A percentile compares a stretch with the other conserved stretches of the same genome.
phyloP scores from a whole-genome alignment of 2,113 vertebrate genomes.

The Toxostoma redivivum region DNA sequence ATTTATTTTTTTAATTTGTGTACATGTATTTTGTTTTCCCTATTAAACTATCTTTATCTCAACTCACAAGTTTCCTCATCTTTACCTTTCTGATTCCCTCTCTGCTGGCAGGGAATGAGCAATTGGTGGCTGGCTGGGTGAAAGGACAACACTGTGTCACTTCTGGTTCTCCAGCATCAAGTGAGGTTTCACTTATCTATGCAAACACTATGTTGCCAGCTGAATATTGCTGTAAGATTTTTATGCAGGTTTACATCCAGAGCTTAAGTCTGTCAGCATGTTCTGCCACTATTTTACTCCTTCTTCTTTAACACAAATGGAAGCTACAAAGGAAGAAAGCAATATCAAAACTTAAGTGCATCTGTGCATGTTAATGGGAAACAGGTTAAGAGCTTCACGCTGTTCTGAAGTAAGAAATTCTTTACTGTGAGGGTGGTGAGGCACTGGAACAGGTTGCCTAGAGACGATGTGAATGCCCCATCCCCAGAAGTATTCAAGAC shows the following conservation, averaged over 20 bases:
- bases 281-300: background rate
- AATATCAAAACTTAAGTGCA: background rate
- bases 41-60: background rate
- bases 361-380: background rate
- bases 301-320: background rate
- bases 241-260: background rate
- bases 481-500: background rate
- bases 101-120: accelerated
- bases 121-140: background rate
- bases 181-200: background rate
- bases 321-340: background rate
- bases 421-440: background rate
- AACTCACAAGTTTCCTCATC: background rate
- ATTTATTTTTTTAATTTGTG: background rate
- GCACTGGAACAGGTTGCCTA: background rate
- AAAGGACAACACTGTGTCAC: background rate
- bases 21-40: background rate
- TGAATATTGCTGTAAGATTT: background rate
- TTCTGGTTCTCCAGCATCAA: background rate
- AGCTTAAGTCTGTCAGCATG: background rate
- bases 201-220: background rate
- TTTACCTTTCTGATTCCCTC: background rate
- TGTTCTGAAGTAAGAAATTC: background rate
- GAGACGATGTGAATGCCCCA: background rate
- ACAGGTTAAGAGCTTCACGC: background rate